These are phyloP conservation scores for Ispidina lecontei DNA, from an alignment of 2,797 vertebrate species.

Conservation along the genomic window DNA sequence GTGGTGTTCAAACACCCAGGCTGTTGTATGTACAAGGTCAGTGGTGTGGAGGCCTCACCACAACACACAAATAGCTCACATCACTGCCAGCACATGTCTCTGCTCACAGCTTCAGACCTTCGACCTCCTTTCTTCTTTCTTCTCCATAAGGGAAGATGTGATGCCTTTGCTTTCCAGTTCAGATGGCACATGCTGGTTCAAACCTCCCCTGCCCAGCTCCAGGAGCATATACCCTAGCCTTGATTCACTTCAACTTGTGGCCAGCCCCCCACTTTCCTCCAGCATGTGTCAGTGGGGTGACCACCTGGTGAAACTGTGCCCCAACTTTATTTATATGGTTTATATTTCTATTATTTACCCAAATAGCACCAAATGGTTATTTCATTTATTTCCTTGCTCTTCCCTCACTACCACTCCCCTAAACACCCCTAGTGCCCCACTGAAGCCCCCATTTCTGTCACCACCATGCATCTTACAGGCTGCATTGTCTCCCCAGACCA, in stretches of 20 bases:
- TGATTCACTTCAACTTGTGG: neutral
- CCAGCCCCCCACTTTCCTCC: neutral
- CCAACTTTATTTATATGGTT: neutral
- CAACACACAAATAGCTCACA: slow-evolving; percentile 31
- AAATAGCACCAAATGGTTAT: too few relatives aligned
- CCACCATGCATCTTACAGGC: neutral
- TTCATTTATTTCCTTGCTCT: neutral
- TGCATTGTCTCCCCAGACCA: neutral
- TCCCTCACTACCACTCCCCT: neutral
- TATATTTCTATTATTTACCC: too few relatives aligned
- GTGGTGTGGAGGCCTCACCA: neutral
- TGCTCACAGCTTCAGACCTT: neutral
- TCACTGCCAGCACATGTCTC: neutral
- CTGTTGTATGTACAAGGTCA: neutral
- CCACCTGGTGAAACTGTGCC: neutral
- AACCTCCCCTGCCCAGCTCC: neutral
- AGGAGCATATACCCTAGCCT: neutral
- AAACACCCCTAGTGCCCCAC: neutral
- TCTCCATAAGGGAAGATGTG: neutral
- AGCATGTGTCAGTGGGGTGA: neutral
- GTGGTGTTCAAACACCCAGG: neutral
- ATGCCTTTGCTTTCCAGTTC: neutral
- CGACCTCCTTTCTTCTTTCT: neutral
- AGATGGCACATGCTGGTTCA: neutral
- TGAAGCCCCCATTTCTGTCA: neutral